Base-by-base conservation (phyloP, 2,113 vertebrate genomes). In the Mus spicilegus region DNA sequence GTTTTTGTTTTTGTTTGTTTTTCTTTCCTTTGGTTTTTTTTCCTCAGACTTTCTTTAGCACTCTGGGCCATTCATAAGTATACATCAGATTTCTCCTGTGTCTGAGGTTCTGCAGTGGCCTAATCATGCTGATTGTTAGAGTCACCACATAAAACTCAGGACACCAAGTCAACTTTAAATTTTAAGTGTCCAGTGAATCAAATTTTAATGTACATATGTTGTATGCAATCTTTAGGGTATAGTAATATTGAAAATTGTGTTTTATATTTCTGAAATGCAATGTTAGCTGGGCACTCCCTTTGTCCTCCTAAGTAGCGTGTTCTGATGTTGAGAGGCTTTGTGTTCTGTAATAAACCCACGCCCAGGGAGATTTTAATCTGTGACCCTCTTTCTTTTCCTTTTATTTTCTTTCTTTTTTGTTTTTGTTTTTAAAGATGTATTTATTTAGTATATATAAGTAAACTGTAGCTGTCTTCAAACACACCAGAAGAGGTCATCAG, bases 191-290 rank as follows among this genome's bases (percentile, higher is more conserved):
- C 3, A 65, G 69, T 61, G 19, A 46, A 6, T n/a, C 69, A 33
- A 20, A 78, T 39, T 96, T 90, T 76, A 63, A 14, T 75, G 17
- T 42, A 85, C n/a, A 16, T 42, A 36, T 39, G 3, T 93, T 81
- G 8, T 1, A 81, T 73, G 20, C 17, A 84, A 77, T 90, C 90
- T 94, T 76, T 92, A 67, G 14, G 3, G 42, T 67, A 56, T 16
- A 3, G 11, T 95, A 90, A n/a, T 58, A 70, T 65, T 95, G n/a
- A 61, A 91, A 90, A 54, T 76, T 76, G 69, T 61, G 22, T 70
- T 7, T 96, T 93, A 24, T 65, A 92, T 77, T 73, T 69, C 87
- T 95, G 69, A 96, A 93, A 89, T 89, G 81, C 20, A 82, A 82
- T 92, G 28, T 91, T 77, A 94, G 19, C 69, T 78, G 51, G 54